Percentiles rank a stretch among this genome's conserved stretches.
phyloP scores from a whole-genome alignment of 2,113 vertebrate genomes.

The Picathartes gymnocephalus region DNA sequence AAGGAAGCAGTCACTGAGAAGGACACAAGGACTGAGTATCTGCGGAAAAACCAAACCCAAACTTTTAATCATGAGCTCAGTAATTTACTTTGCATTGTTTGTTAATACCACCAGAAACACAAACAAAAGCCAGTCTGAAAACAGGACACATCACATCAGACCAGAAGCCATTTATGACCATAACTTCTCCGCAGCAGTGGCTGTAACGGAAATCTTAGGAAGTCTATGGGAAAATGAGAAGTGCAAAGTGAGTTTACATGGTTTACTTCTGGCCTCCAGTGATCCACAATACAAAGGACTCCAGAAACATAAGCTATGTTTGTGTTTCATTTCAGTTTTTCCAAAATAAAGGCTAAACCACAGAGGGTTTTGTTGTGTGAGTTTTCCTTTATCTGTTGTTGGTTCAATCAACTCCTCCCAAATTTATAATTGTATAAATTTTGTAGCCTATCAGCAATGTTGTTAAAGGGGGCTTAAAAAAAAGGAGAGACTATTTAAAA shows the following conservation, averaged over 20 bases:
- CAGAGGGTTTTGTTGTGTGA: neutral
- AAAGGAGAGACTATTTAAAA: neutral
- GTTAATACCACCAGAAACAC: neutral
- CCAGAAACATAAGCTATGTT: neutral
- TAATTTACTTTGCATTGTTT: neutral
- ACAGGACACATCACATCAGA: neutral
- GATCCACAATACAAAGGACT: neutral
- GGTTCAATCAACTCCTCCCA: neutral
- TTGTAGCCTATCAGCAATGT: neutral
- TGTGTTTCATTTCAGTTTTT: neutral
- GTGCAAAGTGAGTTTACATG: neutral
- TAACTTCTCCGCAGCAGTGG: neutral
- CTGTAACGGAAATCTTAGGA: neutral
- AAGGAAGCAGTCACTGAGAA: neutral
- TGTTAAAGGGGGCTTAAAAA: neutral
- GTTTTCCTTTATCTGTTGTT: neutral
- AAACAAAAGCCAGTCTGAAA: neutral
- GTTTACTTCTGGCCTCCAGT: neutral
- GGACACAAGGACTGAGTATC: neutral
- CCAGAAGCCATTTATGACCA: neutral
- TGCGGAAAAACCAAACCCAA: fast-evolving
- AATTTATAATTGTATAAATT: neutral
- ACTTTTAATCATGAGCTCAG: neutral
- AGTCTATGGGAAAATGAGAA: neutral
- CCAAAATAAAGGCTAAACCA: neutral